Conservation (phyloP, 2,888 invertebrate genomes). For the Eurytoma californica region DNA sequence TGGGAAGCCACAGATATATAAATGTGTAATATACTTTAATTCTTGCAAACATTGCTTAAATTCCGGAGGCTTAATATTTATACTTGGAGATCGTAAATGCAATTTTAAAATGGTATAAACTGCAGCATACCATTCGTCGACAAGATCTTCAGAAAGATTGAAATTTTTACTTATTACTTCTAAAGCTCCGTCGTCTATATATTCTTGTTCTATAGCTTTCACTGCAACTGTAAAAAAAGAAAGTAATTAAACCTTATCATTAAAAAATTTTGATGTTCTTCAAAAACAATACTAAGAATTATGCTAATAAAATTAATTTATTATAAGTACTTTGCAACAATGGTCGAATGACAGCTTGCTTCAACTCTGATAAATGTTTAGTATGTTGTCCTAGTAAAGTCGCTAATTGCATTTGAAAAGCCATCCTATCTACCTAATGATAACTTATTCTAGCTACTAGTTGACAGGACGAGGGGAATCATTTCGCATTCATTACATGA, state of each 20-base stretch:
- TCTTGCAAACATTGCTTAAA: conserved; percentile 76
- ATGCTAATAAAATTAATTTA: conserved; percentile 20
- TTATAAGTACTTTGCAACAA: conserved; percentile 68
- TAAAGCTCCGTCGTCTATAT: conserved; percentile 70
- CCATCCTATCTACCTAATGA: conserved; percentile 42
- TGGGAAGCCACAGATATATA: too few species aligned
- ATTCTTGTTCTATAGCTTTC: conserved; percentile 69
- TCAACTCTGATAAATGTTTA: conserved; percentile 67
- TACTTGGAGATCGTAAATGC: conserved; percentile 75
- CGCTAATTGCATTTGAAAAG: conserved; percentile 65
- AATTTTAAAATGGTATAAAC: conserved; percentile 76
- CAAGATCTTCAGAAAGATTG: conserved; percentile 71
- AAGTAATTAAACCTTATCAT: background rate
- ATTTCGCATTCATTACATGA: background rate
- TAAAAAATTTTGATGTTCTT: too few species aligned
- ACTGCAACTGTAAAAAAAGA: conserved; percentile 66
- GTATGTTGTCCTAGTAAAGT: conserved; percentile 65
- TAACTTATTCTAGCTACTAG: background rate
- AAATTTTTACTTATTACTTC: conserved; percentile 70
- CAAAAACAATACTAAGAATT: too few species aligned
- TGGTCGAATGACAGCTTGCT: conserved; percentile 68
- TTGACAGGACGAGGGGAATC: background rate
- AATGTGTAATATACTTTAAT: conserved; percentile 68
- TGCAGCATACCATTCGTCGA: conserved; percentile 77
- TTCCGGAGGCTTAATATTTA: conserved; percentile 75